phyloP scores from a whole-genome alignment of 2,888 invertebrate genomes.

The Pandemis heparana region DNA sequence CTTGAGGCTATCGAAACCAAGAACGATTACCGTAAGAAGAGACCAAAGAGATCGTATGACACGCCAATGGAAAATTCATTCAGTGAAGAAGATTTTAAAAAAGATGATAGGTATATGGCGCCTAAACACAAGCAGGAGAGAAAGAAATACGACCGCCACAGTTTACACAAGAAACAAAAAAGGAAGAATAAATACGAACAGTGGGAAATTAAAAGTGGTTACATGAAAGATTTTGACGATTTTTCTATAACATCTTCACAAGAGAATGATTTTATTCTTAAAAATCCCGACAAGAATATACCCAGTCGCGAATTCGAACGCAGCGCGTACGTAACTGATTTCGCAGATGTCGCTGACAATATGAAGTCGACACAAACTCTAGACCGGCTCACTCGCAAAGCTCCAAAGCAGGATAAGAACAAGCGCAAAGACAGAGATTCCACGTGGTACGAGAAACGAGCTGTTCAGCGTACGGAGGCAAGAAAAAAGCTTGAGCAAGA shows the following conservation, averaged over 20 bases:
- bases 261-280: constrained; percentile 58
- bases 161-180: constrained; percentile 74
- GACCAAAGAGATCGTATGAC: constrained; percentile 51
- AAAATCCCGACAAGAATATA: constrained; percentile 55
- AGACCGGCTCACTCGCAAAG: constrained; percentile 42
- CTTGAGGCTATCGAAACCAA: constrained; percentile 82
- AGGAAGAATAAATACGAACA: constrained; percentile 77
- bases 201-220: constrained; percentile 79
- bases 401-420: constrained; percentile 43
- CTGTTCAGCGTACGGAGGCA: constrained; percentile 67
- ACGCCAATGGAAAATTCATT: constrained; percentile 51
- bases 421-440: constrained; percentile 53
- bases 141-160: constrained; percentile 72
- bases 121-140: constrained; percentile 67
- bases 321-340: constrained; percentile 53
- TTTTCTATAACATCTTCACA: constrained; percentile 62
- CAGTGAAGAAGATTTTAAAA: constrained; percentile 73
- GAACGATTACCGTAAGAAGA: constrained; percentile 62
- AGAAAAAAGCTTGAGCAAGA: constrained; percentile 72
- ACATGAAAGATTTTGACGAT: constrained; percentile 74
- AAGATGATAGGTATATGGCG: constrained; percentile 73
- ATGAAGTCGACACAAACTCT: constrained; percentile 29
- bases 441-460: constrained; percentile 75
- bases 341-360: constrained; percentile 50
- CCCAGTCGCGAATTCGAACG: constrained; percentile 54